A percentile compares a stretch with the other conserved stretches of the same genome.
These are phyloP conservation scores for Antrozous pallidus DNA, from an alignment of 2,797 vertebrate genomes.

Conservation along the genomic window DNA sequence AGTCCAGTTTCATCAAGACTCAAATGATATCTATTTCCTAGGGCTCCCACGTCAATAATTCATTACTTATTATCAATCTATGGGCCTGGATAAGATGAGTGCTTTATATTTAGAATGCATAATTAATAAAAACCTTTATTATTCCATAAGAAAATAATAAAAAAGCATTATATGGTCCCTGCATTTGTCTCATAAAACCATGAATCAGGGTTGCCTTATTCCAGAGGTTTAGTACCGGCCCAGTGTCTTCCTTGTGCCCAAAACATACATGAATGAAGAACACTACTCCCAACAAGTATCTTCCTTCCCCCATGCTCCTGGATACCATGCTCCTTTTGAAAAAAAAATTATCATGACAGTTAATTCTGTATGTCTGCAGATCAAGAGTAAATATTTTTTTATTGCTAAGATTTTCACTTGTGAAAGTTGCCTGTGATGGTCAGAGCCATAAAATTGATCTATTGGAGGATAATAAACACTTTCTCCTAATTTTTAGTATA, in stretches of 20 bases:
- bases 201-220: not conserved
- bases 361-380: not conserved
- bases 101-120: not conserved
- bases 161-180: not conserved
- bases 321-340: not conserved
- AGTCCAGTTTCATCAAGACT: conserved; percentile 4
- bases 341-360: not conserved
- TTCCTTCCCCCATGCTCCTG: not conserved
- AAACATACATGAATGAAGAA: not conserved
- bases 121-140: not conserved
- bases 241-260: not conserved
- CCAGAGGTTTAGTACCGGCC: not conserved
- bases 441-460: not conserved
- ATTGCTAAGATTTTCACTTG: not conserved
- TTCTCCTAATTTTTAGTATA: not conserved
- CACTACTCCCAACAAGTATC: not conserved
- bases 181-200: not conserved
- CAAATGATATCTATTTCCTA: not conserved
- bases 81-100: not conserved
- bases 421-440: not conserved
- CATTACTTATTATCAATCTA: not conserved
- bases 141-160: not conserved
- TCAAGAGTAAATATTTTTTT: not conserved
- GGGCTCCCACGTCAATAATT: not conserved
- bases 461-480: not conserved